These are phyloP conservation scores for Acanthis flammea DNA, from an alignment of 2,797 vertebrate species.

Conservation along the genomic window DNA sequence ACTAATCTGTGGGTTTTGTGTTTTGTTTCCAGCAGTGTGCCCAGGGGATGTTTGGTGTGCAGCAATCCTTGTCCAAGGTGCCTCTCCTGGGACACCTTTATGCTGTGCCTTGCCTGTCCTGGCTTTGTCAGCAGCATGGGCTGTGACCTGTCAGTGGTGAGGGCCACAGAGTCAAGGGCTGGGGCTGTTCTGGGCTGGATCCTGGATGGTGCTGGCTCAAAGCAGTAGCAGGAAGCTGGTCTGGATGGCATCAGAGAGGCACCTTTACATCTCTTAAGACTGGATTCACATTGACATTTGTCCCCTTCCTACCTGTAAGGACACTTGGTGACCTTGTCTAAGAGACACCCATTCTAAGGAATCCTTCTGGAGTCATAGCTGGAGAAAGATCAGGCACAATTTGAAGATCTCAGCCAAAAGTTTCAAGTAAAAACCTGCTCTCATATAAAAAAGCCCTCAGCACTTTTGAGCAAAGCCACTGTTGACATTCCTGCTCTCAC, in stretches of 20 bases:
- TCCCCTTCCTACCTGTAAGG: neutral
- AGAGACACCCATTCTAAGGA: accelerated
- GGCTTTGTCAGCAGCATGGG: neutral
- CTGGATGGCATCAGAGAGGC: neutral
- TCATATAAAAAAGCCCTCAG: neutral
- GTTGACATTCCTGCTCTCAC: neutral
- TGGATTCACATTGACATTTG: neutral
- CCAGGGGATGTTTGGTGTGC: neutral
- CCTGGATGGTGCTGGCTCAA: neutral
- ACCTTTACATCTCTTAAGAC: neutral
- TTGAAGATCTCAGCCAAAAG: neutral
- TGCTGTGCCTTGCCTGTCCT: neutral
- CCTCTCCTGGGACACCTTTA: neutral
- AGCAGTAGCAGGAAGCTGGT: neutral
- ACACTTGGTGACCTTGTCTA: neutral
- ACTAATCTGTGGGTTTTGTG: neutral
- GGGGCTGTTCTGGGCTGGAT: neutral
- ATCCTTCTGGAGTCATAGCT: neutral
- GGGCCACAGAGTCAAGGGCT: neutral
- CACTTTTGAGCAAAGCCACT: neutral
- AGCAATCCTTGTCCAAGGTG: neutral
- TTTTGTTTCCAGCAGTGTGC: neutral
- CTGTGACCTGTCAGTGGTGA: accelerated
- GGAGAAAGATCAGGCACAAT: neutral
- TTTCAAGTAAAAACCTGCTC: neutral